Evolutionary conservation across 2,888 invertebrate species (phyloP), one percentile per base, ranked within the genome.

Genomic region (Philhelius pedissequus): DNA sequence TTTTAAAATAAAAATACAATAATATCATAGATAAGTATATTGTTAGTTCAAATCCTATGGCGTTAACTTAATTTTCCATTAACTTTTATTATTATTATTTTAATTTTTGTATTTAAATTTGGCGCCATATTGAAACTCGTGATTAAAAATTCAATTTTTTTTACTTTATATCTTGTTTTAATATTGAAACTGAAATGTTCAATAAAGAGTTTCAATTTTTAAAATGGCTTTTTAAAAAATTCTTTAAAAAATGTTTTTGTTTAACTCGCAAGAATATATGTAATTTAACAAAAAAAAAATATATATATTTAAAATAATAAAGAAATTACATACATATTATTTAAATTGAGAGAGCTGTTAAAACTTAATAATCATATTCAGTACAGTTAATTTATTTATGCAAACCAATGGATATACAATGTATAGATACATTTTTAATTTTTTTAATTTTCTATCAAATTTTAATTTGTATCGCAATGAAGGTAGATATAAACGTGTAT

Each of bases 381-480:
- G n/a, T n/a, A n/a, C n/a, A n/a, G n/a, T n/a, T n/a, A n/a, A n/a
- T n/a, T n/a, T n/a, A n/a, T n/a, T n/a, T n/a, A n/a, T n/a, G n/a
- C n/a, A n/a, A n/a, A n/a, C n/a, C n/a, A n/a, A n/a, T n/a, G n/a
- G n/a, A n/a, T n/a, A n/a, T n/a, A n/a, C n/a, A n/a, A n/a, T n/a
- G n/a, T n/a, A n/a, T n/a, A n/a, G n/a, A n/a, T n/a, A n/a, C n/a
- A n/a, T n/a, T n/a, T n/a, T n/a, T n/a, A n/a, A n/a, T n/a, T n/a
- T n/a, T n/a, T 30, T 50, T 38, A 15, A 69, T 73, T 71, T 38
- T 45, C 54, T 50, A 50, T 56, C 4, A 70, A 38, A 52, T 84
- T 84, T 75, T 84, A 62, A 76, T 83, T 75, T 71, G 27, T 71
- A 66, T 76, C 73, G 38, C 69, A 86, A 79, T 79, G 54, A 64